phyloP scores from a whole-genome alignment of 2,113 vertebrate species.

The Phaethon lepturus region DNA sequence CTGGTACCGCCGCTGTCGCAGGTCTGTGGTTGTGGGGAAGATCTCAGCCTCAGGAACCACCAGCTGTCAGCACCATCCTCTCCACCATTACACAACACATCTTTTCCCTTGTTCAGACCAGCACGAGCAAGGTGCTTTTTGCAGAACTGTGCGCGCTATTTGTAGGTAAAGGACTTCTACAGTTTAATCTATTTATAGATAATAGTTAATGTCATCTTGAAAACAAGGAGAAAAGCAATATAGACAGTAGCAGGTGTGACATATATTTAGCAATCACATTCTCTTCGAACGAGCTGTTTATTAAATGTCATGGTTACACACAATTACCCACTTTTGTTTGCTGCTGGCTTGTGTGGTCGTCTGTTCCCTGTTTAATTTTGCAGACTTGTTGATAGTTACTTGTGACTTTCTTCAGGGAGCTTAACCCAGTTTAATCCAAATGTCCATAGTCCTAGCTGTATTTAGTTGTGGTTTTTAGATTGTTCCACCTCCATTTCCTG shows the following conservation, averaged over 20 bases:
- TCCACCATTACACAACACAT: not conserved
- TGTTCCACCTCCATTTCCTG: not conserved
- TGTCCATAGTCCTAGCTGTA: not conserved
- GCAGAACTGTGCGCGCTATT: not conserved
- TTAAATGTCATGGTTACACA: not conserved
- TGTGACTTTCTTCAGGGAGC: not conserved
- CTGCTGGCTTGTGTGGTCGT: not conserved
- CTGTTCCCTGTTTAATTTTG: not conserved
- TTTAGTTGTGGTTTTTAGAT: not conserved
- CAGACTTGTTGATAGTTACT: not conserved
- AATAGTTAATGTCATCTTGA: not conserved
- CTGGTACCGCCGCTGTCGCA: not conserved
- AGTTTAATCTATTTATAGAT: slow-evolving; percentile 34
- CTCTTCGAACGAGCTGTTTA: not conserved
- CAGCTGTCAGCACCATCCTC: not conserved
- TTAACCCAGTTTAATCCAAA: slow-evolving; percentile 23
- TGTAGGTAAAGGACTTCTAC: not conserved
- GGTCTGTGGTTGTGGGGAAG: not conserved
- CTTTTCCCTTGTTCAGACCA: not conserved
- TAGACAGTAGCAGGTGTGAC: slow-evolving; percentile 25
- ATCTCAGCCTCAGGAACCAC: not conserved
- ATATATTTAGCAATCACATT: slow-evolving; percentile 1
- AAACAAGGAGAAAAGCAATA: slow-evolving; percentile 20
- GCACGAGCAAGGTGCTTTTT: not conserved
- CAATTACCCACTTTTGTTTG: not conserved